Conservation (phyloP, 2,888 invertebrate species). For the Dyspetes luteomarginatus region DNA sequence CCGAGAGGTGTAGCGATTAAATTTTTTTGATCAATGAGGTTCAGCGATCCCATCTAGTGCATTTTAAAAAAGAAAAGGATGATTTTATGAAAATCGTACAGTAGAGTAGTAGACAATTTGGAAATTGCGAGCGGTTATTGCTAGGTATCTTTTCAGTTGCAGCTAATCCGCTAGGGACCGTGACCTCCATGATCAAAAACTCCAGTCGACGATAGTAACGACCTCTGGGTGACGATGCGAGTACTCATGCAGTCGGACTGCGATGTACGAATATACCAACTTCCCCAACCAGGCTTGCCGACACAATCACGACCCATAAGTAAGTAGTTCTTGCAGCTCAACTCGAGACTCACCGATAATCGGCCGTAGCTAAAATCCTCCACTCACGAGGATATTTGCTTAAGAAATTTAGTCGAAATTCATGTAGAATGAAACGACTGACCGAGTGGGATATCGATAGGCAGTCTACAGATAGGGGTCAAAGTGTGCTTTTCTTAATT, state of each 20-base stretch:
- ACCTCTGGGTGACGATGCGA: constrained; percentile 3
- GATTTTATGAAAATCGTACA: not conserved
- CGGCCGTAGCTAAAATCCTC: not conserved
- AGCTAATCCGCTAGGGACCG: constrained; percentile 1
- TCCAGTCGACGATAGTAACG: constrained; percentile 17
- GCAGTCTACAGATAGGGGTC: not conserved
- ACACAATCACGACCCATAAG: not conserved
- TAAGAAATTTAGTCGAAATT: not conserved
- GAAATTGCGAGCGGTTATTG: not conserved
- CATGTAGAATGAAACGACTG: not conserved
- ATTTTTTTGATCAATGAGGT: not conserved
- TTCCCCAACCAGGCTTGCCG: not conserved
- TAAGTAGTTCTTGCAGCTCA: constrained; percentile 1
- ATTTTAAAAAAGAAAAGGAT: not conserved
- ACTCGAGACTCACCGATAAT: not conserved
- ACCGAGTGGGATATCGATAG: not conserved
- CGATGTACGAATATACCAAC: not conserved
- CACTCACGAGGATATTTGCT: not conserved
- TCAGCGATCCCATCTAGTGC: not conserved
- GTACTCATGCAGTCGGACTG: not conserved
- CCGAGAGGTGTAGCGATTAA: not conserved
- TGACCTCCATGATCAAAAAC: not conserved
- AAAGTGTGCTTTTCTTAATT: not conserved
- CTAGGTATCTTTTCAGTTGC: constrained; percentile 12
- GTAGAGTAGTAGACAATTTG: not conserved